phyloP scores from a whole-genome alignment of 2,797 vertebrate genomes.

The Astyanax mexicanus region DNA sequence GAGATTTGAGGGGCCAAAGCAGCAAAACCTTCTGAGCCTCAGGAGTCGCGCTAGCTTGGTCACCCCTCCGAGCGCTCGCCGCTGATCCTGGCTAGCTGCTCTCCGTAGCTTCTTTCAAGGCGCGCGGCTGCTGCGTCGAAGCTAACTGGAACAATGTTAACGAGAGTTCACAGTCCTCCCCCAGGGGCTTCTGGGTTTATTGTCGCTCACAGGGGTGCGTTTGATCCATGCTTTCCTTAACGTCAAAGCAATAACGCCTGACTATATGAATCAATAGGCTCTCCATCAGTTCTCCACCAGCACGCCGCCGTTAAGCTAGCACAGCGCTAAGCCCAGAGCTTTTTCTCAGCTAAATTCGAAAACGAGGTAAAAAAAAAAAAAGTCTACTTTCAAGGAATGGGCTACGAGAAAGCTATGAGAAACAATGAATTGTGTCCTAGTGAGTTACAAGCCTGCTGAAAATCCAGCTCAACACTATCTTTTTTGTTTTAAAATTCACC shows the following conservation, averaged over 20 bases:
- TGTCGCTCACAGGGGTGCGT: constrained; percentile 15
- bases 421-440: background rate
- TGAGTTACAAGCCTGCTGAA: background rate
- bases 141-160: constrained; percentile 36
- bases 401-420: background rate
- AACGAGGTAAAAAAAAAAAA: background rate
- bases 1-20: background rate
- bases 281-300: constrained; percentile 3
- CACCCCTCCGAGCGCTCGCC: background rate
- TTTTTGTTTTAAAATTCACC: no score
- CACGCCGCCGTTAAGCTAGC: constrained; percentile 24
- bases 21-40: background rate
- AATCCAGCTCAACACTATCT: no score
- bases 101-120: background rate
- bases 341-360: constrained; percentile 7
- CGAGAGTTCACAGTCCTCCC: constrained; percentile 26
- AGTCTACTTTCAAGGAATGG: constrained; percentile 10
- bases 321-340: background rate
- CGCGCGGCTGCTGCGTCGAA: background rate
- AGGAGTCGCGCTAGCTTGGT: background rate
- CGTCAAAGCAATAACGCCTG: background rate
- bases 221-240: constrained; percentile 32
- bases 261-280: background rate
- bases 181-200: constrained; percentile 7
- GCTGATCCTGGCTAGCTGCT: background rate